Conservation (phyloP, 2,797 vertebrate genomes). For the Chromis chromis region DNA sequence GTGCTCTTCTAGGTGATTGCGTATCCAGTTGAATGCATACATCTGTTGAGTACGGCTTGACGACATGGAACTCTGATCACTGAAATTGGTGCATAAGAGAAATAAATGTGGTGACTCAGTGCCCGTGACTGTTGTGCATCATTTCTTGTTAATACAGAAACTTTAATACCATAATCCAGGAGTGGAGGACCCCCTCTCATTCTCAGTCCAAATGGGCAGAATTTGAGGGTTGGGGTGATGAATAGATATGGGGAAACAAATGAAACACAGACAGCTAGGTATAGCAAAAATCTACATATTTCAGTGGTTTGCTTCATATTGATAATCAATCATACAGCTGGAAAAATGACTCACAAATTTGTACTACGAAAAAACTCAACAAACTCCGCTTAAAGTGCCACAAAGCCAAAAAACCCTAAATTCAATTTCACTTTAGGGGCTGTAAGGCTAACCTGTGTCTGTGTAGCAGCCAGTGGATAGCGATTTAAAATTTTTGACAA, state of each 20-base stretch:
- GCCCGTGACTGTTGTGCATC: slow-evolving; percentile 54
- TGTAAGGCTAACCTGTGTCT: slow-evolving; percentile 43
- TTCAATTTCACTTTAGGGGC: slow-evolving; percentile 21
- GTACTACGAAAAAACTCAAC: slow-evolving; percentile 21
- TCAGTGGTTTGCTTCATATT: slow-evolving; percentile 67
- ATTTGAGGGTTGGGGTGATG: slow-evolving; percentile 83
- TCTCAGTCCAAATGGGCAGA: slow-evolving; percentile 87
- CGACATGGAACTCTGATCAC: slow-evolving; percentile 97
- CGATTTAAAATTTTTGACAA: slow-evolving; percentile 53
- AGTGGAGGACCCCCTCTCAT: slow-evolving; percentile 86
- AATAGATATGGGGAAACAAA: slow-evolving; percentile 87
- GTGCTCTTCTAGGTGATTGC: slow-evolving; percentile 98
- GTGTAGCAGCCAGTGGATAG: slow-evolving; percentile 41
- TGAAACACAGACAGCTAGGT: slow-evolving; percentile 84
- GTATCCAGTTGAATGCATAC: slow-evolving; percentile 99
- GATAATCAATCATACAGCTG: slow-evolving; percentile 63
- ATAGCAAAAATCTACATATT: slow-evolving; percentile 78
- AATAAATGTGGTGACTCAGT: slow-evolving; percentile 51
- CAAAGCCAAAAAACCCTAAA: slow-evolving; percentile 30
- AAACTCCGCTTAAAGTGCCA: slow-evolving; percentile 24
- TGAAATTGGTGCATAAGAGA: slow-evolving; percentile 65
- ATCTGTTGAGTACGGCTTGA: slow-evolving; percentile 98
- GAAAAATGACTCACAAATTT: slow-evolving; percentile 41
- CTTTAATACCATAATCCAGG: slow-evolving; percentile 86
- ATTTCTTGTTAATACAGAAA: slow-evolving; percentile 82